Conservation (phyloP, 2,888 invertebrate species). For the Crepidodera aurea region DNA sequence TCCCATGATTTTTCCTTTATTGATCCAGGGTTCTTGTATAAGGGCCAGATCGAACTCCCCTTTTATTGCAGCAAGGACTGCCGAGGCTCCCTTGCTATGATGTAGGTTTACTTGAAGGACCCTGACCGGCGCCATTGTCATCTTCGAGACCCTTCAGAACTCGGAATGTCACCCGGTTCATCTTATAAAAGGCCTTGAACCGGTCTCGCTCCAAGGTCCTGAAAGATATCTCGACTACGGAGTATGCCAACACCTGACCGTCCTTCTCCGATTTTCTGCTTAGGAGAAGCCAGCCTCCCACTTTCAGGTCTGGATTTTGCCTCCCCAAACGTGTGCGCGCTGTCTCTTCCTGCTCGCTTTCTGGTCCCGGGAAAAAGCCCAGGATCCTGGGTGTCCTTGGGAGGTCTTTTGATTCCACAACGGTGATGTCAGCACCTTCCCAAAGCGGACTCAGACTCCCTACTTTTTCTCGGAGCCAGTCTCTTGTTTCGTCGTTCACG, state of each 20-base stretch:
- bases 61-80: slow-evolving; percentile 3
- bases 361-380: no score
- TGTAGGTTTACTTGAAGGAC: slow-evolving; percentile 17
- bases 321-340: background rate
- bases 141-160: background rate
- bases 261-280: slow-evolving; percentile 5
- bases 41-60: slow-evolving; percentile 7
- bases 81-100: slow-evolving; percentile 4
- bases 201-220: slow-evolving; percentile 9
- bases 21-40: slow-evolving; percentile 17
- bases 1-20: slow-evolving; percentile 6
- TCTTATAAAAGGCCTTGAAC: slow-evolving; percentile 5
- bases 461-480: no score
- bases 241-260: slow-evolving; percentile 4
- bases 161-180: background rate
- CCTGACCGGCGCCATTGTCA: background rate
- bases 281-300: slow-evolving; percentile 14
- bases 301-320: background rate
- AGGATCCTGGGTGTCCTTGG: background rate
- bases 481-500: no score
- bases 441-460: no score
- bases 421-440: no score
- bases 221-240: slow-evolving; percentile 6
- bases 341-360: no score
- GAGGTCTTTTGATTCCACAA: no score